Evolutionary conservation across 2,797 vertebrate species (phyloP).

Genomic region (Thalassophryne amazonica): DNA sequence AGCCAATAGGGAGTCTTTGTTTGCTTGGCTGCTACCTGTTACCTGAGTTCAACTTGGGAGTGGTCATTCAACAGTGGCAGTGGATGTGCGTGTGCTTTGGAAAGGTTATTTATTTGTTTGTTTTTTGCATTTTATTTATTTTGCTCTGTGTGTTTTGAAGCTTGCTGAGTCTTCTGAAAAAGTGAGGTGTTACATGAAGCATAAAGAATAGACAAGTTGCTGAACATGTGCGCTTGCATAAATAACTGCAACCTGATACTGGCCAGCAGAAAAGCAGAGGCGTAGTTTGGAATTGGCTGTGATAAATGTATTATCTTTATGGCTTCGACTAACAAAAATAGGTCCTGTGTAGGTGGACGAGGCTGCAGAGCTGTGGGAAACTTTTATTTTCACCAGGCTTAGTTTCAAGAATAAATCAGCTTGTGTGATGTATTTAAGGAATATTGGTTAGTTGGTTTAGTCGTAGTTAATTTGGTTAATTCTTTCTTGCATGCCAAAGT

Average conservation of each 20-base stretch:
- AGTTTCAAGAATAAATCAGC: neutral
- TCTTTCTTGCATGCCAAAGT: neutral
- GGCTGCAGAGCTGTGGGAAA: neutral
- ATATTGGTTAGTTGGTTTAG: neutral
- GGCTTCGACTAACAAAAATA: constrained; percentile 6
- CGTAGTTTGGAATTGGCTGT: constrained; percentile 25
- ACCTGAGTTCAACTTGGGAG: neutral
- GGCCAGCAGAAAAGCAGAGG: constrained; percentile 2
- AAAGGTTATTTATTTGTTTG: constrained; percentile 2
- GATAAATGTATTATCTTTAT: neutral
- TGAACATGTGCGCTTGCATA: constrained; percentile 41
- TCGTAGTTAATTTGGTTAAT: neutral
- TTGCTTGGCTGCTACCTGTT: neutral
- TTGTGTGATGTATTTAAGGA: neutral
- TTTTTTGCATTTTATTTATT: no score
- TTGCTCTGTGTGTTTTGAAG: no score
- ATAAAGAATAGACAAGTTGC: constrained; percentile 15
- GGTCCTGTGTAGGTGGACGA: neutral
- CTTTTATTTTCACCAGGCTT: neutral
- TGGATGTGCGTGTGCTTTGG: neutral
- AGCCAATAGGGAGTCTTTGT: constrained; percentile 43
- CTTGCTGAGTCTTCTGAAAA: no score
- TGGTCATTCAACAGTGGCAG: constrained; percentile 18
- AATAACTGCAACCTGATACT: constrained; percentile 33
- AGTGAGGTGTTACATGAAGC: constrained; percentile 61